These are phyloP conservation scores for Brenthis ino DNA, from an alignment of 2,888 invertebrate species.

Conservation along the genomic window DNA sequence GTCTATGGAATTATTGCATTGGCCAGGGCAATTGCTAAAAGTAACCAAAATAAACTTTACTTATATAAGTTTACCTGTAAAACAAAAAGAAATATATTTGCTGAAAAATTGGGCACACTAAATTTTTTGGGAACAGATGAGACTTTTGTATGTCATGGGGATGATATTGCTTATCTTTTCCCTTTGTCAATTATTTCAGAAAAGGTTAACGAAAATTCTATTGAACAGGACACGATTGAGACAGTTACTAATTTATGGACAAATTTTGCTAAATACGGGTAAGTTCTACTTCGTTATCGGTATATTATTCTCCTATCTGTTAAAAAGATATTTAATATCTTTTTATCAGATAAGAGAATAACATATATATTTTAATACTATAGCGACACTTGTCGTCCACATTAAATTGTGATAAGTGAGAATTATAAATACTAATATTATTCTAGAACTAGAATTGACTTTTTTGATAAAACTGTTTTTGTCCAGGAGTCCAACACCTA, in stretches of 20 bases:
- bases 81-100: slow-evolving; percentile 55
- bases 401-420: no score
- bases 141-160: slow-evolving; percentile 32
- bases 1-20: slow-evolving; percentile 46
- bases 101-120: slow-evolving; percentile 31
- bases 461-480: neutral
- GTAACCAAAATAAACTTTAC: slow-evolving; percentile 49
- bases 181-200: slow-evolving; percentile 37
- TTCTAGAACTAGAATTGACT: neutral
- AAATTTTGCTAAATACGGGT: slow-evolving; percentile 67
- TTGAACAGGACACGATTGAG: slow-evolving; percentile 53
- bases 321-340: no score
- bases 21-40: slow-evolving; percentile 47
- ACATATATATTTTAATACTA: no score
- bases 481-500: slow-evolving; percentile 56
- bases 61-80: slow-evolving; percentile 58
- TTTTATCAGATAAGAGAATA: neutral
- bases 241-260: slow-evolving; percentile 60
- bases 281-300: slow-evolving; percentile 33
- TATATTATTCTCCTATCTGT: neutral
- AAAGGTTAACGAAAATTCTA: slow-evolving; percentile 47
- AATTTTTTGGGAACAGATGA: slow-evolving; percentile 20
- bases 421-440: no score
- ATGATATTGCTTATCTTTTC: slow-evolving; percentile 44
- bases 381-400: no score